Evolutionary conservation across 2,888 invertebrate species (phyloP).

Genomic region (Euzetes globulus): DNA sequence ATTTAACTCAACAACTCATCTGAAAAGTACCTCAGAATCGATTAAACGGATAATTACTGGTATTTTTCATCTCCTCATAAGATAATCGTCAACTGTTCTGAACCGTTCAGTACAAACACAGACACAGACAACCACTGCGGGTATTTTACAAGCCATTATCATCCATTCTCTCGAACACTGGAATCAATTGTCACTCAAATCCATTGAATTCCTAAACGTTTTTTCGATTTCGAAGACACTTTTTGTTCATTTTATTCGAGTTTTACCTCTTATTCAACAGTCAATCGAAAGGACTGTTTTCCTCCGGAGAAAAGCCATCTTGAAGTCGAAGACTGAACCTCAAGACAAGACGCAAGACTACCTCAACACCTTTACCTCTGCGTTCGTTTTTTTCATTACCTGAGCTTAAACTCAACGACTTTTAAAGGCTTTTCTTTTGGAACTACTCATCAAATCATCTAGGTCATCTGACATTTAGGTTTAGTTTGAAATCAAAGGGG

Average conservation of each 20-base stretch:
- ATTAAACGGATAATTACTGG: slow-evolving; percentile 6
- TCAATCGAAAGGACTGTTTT: no score
- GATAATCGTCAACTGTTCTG: background rate
- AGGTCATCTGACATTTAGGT: no score
- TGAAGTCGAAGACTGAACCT: background rate
- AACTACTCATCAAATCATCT: no score
- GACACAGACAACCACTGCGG: background rate
- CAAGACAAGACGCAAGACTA: background rate
- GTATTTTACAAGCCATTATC: no score
- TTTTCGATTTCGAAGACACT: background rate
- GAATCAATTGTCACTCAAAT: no score
- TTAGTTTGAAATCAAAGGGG: no score
- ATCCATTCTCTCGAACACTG: no score
- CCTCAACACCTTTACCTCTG: background rate
- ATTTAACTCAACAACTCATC: background rate
- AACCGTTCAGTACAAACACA: background rate
- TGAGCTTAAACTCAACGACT: background rate
- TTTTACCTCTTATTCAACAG: background rate
- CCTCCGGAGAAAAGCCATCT: no score
- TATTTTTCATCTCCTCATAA: background rate
- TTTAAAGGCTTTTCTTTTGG: no score
- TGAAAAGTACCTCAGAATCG: background rate
- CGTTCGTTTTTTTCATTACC: background rate
- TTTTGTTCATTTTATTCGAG: background rate
- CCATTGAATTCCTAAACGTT: no score